Conservation (phyloP, 2,797 vertebrate species). For the Betta splendens region DNA sequence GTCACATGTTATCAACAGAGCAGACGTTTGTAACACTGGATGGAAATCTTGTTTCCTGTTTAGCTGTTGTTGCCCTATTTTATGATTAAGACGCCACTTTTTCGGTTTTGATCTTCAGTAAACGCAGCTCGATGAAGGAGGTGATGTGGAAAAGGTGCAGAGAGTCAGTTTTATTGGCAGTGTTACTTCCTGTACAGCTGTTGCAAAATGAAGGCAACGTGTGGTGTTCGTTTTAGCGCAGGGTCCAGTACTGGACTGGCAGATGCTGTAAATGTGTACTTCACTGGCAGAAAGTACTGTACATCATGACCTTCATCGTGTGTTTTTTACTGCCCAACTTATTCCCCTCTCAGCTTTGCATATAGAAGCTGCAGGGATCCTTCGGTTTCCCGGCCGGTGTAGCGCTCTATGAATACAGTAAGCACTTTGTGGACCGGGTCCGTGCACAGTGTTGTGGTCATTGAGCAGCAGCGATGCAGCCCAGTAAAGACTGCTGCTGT, state of each 20-base stretch:
- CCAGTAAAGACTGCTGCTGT: constrained; percentile 3
- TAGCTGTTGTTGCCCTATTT: not conserved
- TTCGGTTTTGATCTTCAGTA: not conserved
- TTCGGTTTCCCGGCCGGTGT: constrained; percentile 16
- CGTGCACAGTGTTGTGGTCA: constrained; percentile 10
- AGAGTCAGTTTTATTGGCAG: not conserved
- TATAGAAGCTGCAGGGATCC: constrained; percentile 25
- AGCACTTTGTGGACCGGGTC: constrained; percentile 59
- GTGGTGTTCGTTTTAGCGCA: constrained; percentile 12
- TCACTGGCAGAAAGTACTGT: constrained; percentile 49
- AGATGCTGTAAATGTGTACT: constrained; percentile 61
- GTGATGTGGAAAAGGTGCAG: not conserved
- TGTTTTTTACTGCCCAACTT: constrained; percentile 26
- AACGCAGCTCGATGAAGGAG: not conserved
- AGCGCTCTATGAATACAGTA: constrained; percentile 59
- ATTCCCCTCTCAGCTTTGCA: constrained; percentile 30
- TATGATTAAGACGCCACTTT: not conserved
- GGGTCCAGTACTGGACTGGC: constrained; percentile 15
- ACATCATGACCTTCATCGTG: constrained; percentile 24
- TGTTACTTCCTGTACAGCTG: not conserved
- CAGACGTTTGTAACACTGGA: constrained; percentile 9
- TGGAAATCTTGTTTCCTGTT: not conserved
- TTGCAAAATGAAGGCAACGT: constrained; percentile 8
- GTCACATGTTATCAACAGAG: not conserved
- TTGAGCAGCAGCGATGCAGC: constrained; percentile 7